Conservation (phyloP, 2,888 invertebrate species). For the Idaea straminata region DNA sequence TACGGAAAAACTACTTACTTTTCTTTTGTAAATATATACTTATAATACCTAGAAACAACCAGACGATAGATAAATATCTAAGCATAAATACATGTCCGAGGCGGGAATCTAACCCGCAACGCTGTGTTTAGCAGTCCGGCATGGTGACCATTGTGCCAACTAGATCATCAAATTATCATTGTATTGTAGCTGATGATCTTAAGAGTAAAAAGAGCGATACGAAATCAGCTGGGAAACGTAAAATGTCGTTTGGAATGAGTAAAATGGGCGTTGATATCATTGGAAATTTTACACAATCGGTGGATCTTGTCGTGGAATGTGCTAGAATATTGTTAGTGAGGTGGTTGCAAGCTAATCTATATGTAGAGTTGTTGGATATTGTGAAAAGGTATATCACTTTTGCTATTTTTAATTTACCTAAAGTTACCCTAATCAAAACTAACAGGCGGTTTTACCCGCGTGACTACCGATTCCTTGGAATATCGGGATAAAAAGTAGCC, state of each 20-base stretch:
- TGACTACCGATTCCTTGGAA: too few relatives aligned
- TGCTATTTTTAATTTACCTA: neutral
- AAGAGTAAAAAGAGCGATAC: constrained; percentile 25
- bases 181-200: neutral
- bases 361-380: constrained; percentile 49
- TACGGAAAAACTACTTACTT: too few relatives aligned
- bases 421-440: too few relatives aligned
- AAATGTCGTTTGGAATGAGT: constrained; percentile 26
- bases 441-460: too few relatives aligned
- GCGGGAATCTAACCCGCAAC: too few relatives aligned
- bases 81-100: too few relatives aligned
- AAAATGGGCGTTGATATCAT: constrained; percentile 37
- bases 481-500: too few relatives aligned
- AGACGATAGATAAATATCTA: too few relatives aligned
- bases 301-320: constrained; percentile 55
- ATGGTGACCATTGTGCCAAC: too few relatives aligned
- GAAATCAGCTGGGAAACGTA: constrained; percentile 36
- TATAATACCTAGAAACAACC: too few relatives aligned
- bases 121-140: too few relatives aligned
- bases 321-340: constrained; percentile 54
- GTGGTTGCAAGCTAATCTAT: constrained; percentile 60
- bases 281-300: constrained; percentile 51
- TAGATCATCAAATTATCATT: neutral
- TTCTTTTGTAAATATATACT: too few relatives aligned
- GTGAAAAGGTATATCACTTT: constrained; percentile 47